These are phyloP conservation scores for Tautogolabrus adspersus DNA, from an alignment of 2,113 vertebrate species.

Conservation along the genomic window DNA sequence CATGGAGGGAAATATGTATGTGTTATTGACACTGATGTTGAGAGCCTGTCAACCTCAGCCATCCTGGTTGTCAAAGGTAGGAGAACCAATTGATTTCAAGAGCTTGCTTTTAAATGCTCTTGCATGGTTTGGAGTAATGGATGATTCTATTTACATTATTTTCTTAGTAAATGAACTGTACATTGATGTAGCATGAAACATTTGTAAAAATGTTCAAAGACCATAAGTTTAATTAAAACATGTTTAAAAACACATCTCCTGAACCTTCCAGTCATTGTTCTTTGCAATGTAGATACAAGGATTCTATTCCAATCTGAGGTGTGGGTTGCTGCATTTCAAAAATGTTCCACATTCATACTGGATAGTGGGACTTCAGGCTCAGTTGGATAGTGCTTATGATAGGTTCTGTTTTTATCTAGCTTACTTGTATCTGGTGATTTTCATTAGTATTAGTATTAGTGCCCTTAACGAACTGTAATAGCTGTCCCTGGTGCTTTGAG, in stretches of 20 bases:
- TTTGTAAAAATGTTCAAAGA: no score
- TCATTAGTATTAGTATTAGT: constrained; percentile 75
- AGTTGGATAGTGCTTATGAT: constrained; percentile 41
- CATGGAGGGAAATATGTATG: constrained; percentile 94
- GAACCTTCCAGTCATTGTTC: no score
- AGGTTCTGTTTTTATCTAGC: constrained; percentile 37
- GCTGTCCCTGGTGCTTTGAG: constrained; percentile 75
- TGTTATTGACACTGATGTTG: constrained; percentile 90
- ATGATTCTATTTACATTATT: no score
- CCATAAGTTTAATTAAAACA: no score
- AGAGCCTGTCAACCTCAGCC: constrained; percentile 91
- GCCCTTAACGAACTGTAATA: constrained; percentile 66
- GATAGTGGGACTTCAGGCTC: constrained; percentile 18
- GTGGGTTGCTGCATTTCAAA: constrained; percentile 1
- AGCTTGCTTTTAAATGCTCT: not conserved
- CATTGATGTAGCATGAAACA: no score
- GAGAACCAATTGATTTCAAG: constrained; percentile 28
- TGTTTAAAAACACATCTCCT: no score
- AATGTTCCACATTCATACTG: not conserved
- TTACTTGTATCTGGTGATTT: constrained; percentile 52
- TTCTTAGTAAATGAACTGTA: no score
- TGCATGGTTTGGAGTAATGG: not conserved
- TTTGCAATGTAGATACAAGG: no score
- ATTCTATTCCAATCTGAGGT: not conserved
- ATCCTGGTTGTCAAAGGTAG: constrained; percentile 94